Evolutionary conservation across 2,888 invertebrate genomes (phyloP), one percentile per base, ranked within the genome.

Genomic region (Diachrysia chrysitis): DNA sequence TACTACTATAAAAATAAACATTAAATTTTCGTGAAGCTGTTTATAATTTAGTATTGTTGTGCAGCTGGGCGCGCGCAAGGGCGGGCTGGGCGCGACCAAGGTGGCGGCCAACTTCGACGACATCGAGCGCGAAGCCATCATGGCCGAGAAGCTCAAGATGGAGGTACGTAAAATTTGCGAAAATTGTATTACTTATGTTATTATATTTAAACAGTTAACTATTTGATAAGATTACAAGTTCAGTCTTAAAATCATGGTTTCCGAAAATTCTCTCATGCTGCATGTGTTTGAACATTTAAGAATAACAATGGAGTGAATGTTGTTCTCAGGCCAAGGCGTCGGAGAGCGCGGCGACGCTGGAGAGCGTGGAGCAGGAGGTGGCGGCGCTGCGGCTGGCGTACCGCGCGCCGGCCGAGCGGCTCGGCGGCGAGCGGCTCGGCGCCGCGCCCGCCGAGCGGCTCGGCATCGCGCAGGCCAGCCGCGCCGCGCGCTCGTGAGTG

Each of bases 41-140:
- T 5, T 42, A 1, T n/a, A 42, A 42, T 1, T 10, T 6, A 42
- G 2, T 51, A 2, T 14, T 1, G 5, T 51, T 1, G 54, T 84
- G n/a, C 80, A 98, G 98, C 87, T 98, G 83, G 99, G 98, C 16
- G 97, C 96, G 0, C 98, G 98, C 77, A 99, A 98, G 89, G 97
- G 98, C 51, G 98, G 98, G 0, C 94, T 99, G 63, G 99, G 99
- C 59, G 99, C 99, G 17, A 99, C 98, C 60, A 98, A 98, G 90
- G 98, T 99, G 29, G 98, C 98, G 85, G 97, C 98, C 4, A 98
- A 99, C 93, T 99, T 99, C 91, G 98, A 98, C 19, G 99, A 99
- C 87, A 97, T 99, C 71, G 99, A 99, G 93, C 97, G 97, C 76
- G 98, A 98, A 86, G 99, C 99, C 7, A 97, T 97, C 84, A 96